phyloP scores from a whole-genome alignment of 2,797 vertebrate genomes.

The Aulostomus chinensis region DNA sequence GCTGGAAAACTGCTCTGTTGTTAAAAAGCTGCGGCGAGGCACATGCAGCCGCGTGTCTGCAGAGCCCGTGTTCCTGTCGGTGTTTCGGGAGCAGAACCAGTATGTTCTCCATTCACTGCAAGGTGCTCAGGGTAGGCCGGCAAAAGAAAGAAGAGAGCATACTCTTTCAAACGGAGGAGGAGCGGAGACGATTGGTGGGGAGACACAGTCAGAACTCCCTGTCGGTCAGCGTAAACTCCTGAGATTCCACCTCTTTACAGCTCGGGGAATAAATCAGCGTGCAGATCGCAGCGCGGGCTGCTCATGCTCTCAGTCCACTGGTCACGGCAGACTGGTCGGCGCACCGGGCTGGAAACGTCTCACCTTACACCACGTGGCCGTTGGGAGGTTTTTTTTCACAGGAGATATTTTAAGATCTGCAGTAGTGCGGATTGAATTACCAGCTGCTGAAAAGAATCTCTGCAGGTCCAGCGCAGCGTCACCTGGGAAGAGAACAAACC shows the following conservation, averaged over 20 bases:
- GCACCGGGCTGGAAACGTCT: conserved; percentile 56
- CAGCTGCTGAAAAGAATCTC: conserved; percentile 40
- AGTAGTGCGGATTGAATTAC: conserved; percentile 73
- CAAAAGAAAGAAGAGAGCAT: conserved; percentile 65
- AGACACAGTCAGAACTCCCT: conserved; percentile 41
- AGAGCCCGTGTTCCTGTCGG: conserved; percentile 79
- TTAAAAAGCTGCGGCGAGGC: conserved; percentile 43
- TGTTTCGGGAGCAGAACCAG: conserved; percentile 83
- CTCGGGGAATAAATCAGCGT: conserved; percentile 18
- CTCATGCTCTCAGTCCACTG: conserved; percentile 50
- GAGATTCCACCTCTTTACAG: background rate
- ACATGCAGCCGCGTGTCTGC: conserved; percentile 71
- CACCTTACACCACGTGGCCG: conserved; percentile 83
- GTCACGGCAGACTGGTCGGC: conserved; percentile 52
- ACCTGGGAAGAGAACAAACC: conserved; percentile 43
- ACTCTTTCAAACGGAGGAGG: conserved; percentile 16
- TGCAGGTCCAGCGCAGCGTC: conserved; percentile 37
- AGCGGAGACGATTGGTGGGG: conserved; percentile 21
- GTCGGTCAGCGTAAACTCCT: conserved; percentile 13
- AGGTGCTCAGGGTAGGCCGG: conserved; percentile 58
- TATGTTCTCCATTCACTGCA: conserved; percentile 86
- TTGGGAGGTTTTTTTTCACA: conserved; percentile 31
- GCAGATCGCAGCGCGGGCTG: conserved; percentile 28
- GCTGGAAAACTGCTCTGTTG: conserved; percentile 37
- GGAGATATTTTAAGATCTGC: conserved; percentile 83